Conservation (phyloP, 2,888 invertebrate species). For the Mycalesis mineus region DNA sequence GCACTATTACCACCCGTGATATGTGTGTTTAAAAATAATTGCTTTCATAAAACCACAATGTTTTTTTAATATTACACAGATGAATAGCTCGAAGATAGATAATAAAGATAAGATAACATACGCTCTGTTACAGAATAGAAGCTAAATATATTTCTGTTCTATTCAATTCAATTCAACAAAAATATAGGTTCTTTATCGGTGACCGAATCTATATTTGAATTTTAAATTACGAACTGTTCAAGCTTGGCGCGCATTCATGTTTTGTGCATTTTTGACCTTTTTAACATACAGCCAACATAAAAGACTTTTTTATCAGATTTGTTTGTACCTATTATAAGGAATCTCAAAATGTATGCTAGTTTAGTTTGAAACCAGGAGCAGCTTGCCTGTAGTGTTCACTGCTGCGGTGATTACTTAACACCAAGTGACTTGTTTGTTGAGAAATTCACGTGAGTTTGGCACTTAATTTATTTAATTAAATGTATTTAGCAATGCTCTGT, state of each 20-base stretch:
- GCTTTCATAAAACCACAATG: too few relatives aligned
- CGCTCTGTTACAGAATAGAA: not conserved
- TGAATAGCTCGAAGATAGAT: not conserved
- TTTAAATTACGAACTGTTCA: constrained; percentile 28
- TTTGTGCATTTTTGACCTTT: not conserved
- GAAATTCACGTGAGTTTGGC: too few relatives aligned
- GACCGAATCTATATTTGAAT: constrained; percentile 29
- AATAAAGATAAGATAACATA: not conserved
- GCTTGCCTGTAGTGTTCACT: too few relatives aligned
- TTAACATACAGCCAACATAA: not conserved
- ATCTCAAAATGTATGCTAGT: too few relatives aligned
- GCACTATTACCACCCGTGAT: too few relatives aligned
- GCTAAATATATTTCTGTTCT: not conserved
- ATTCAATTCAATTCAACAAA: constrained; percentile 4
- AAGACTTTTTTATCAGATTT: not conserved
- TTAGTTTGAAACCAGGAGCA: too few relatives aligned
- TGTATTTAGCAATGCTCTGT: too few relatives aligned
- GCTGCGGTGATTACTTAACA: too few relatives aligned
- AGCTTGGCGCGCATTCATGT: constrained; percentile 14
- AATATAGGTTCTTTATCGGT: constrained; percentile 23
- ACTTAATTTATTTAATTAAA: too few relatives aligned
- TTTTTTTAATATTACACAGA: not conserved
- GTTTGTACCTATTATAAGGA: not conserved
- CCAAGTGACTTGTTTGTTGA: too few relatives aligned
- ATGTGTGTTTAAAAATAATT: too few relatives aligned